Evolutionary conservation across 2,888 invertebrate species (phyloP).

Genomic region (Andrena marginata): DNA sequence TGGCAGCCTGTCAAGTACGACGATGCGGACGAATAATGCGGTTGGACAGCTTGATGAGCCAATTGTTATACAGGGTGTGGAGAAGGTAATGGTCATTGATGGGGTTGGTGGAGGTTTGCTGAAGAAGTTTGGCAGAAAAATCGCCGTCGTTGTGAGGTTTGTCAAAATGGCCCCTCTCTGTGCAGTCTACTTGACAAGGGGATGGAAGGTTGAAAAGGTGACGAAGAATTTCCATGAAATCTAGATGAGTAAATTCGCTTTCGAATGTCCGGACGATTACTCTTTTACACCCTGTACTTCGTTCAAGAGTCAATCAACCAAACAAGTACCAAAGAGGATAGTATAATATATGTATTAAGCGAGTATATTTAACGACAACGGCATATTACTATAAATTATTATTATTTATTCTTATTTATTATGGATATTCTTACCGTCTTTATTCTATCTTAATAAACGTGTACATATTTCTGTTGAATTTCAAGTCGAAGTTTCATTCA

Average conservation of each 20-base stretch:
- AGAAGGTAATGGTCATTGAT: neutral
- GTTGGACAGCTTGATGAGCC: neutral
- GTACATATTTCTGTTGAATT: slow-evolving; percentile 67
- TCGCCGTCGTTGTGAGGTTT: neutral
- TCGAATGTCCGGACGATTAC: neutral
- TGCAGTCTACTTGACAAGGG: neutral
- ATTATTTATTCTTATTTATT: slow-evolving; percentile 69
- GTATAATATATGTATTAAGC: slow-evolving; percentile 38
- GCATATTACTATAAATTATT: slow-evolving; percentile 51
- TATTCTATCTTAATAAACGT: slow-evolving; percentile 62
- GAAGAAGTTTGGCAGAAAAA: neutral
- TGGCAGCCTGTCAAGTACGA: slow-evolving; percentile 43
- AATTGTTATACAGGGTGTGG: slow-evolving; percentile 17
- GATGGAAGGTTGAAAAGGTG: neutral
- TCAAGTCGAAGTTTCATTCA: slow-evolving; percentile 4
- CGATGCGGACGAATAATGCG: neutral
- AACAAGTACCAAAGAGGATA: slow-evolving; percentile 51
- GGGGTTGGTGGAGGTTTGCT: neutral
- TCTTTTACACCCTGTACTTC: slow-evolving; percentile 3
- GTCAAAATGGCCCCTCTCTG: neutral
- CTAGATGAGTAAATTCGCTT: neutral
- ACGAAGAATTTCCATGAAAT: slow-evolving; percentile 1
- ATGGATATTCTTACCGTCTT: slow-evolving; percentile 61
- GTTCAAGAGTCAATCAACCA: slow-evolving; percentile 16
- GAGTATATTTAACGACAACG: slow-evolving; percentile 45